These are phyloP conservation scores for Hypercompe scribonia DNA, from an alignment of 2,888 invertebrate genomes.

Conservation along the genomic window DNA sequence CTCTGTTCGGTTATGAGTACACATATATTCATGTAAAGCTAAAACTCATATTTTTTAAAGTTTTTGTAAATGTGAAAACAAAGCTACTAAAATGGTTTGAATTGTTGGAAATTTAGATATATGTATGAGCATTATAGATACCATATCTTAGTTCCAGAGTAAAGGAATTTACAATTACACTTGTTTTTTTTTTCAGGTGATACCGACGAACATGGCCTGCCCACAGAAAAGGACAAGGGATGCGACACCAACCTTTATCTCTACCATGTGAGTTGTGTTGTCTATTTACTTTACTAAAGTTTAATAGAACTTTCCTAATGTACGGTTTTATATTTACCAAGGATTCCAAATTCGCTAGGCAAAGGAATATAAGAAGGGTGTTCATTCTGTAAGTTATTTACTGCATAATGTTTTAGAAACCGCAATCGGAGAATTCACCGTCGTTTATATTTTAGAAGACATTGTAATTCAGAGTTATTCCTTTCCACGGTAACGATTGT, in stretches of 20 bases:
- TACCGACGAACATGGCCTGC: slow-evolving; percentile 89
- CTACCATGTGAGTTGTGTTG: slow-evolving; percentile 88
- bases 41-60: too few relatives aligned
- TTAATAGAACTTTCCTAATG: slow-evolving; percentile 31
- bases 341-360: slow-evolving; percentile 20
- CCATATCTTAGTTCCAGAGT: background rate
- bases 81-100: too few relatives aligned
- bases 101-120: background rate
- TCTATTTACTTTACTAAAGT: slow-evolving; percentile 33
- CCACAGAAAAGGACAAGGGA: slow-evolving; percentile 90
- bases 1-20: too few relatives aligned
- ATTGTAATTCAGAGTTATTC: slow-evolving; percentile 6
- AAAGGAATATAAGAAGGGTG: slow-evolving; percentile 23
- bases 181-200: slow-evolving; percentile 88
- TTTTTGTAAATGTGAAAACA: too few relatives aligned
- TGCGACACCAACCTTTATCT: slow-evolving; percentile 95
- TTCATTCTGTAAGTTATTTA: slow-evolving; percentile 29
- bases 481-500: slow-evolving; percentile 3
- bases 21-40: too few relatives aligned
- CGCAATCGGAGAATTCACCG: slow-evolving; percentile 13
- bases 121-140: background rate
- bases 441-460: background rate
- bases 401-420: slow-evolving; percentile 11
- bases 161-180: slow-evolving; percentile 31
- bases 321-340: slow-evolving; percentile 16